Conservation (phyloP, 2,113 vertebrate genomes). For the Semnopithecus entellus region DNA sequence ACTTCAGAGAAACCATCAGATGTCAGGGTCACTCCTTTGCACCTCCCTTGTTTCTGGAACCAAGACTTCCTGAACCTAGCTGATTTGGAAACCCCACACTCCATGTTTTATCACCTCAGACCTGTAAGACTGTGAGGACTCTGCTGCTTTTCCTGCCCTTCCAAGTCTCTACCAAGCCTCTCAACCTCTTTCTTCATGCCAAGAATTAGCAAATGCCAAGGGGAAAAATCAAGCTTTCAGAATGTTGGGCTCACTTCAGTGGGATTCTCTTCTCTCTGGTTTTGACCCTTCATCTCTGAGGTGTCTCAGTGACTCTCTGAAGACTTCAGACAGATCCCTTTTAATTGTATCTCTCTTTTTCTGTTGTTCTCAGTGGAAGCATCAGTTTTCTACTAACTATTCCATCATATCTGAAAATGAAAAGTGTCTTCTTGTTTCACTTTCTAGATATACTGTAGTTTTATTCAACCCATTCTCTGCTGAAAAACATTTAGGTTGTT, state of each 20-base stretch:
- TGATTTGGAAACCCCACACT: neutral
- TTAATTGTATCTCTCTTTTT: neutral
- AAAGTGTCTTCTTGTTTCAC: neutral
- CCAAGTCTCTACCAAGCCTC: neutral
- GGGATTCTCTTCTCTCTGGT: neutral
- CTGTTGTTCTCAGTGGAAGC: neutral
- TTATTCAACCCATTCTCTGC: neutral
- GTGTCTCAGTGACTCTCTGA: neutral
- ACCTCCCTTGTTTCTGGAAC: neutral
- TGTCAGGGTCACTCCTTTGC: neutral
- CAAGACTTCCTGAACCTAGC: neutral
- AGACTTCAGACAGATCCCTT: neutral
- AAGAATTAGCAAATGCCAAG: neutral
- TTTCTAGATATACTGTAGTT: neutral
- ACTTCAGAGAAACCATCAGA: conserved; percentile 10
- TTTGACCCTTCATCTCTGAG: neutral
- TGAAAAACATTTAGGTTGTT: neutral
- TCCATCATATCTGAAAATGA: neutral
- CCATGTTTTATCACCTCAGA: neutral
- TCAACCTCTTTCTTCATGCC: neutral
- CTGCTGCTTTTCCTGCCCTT: neutral
- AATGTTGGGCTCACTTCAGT: neutral
- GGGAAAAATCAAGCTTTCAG: neutral
- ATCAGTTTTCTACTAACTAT: neutral
- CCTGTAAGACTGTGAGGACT: neutral